Evolutionary conservation across 2,797 vertebrate genomes (phyloP).

Genomic region (Parotocinclus haroldoi): DNA sequence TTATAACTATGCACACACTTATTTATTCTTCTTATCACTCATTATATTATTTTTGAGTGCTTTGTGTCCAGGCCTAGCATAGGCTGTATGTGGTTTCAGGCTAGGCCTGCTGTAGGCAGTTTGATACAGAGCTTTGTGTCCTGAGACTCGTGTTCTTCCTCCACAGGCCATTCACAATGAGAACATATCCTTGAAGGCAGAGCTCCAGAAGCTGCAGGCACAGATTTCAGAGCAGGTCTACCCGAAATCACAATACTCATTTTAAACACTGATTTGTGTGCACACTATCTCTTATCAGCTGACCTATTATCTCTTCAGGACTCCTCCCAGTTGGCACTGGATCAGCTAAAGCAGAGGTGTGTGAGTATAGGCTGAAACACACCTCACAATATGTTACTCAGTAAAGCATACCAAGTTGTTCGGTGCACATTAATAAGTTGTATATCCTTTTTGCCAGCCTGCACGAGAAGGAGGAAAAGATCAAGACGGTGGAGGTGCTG

Average conservation of each 20-base stretch:
- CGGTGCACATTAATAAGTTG: neutral
- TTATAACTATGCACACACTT: no score
- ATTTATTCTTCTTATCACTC: no score
- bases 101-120: no score
- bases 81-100: no score
- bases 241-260: neutral
- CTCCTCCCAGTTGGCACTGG: slow-evolving; percentile 73
- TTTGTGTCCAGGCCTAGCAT: no score
- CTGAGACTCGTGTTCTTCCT: neutral
- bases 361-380: slow-evolving; percentile 33
- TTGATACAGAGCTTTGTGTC: slow-evolving; percentile 14
- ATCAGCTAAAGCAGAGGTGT: slow-evolving; percentile 91
- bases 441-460: slow-evolving; percentile 63
- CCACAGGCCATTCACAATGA: slow-evolving; percentile 86
- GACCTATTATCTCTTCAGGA: slow-evolving; percentile 44
- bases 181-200: slow-evolving; percentile 85
- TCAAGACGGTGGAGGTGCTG: slow-evolving; percentile 88
- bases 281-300: neutral
- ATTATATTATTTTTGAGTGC: no score
- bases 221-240: slow-evolving; percentile 89
- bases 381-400: neutral
- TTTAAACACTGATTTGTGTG: neutral
- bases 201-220: slow-evolving; percentile 86
- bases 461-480: slow-evolving; percentile 88
- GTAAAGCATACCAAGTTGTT: neutral